These are phyloP conservation scores for Aegithalos caudatus DNA, from an alignment of 2,113 vertebrate species.

Conservation along the genomic window DNA sequence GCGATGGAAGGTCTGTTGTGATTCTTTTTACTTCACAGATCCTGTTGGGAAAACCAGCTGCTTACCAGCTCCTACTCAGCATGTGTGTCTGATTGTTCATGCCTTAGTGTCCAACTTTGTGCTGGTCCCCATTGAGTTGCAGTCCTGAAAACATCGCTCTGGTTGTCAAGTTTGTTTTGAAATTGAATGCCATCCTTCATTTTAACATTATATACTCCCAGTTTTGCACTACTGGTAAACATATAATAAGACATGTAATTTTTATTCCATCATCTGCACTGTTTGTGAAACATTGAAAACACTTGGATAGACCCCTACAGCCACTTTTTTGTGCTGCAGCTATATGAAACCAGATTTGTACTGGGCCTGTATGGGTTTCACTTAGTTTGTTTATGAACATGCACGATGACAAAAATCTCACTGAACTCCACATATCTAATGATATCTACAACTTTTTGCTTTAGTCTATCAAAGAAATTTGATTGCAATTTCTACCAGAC, in stretches of 20 bases:
- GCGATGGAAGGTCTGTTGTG: not conserved
- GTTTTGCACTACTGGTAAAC: not conserved
- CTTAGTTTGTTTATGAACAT: not conserved
- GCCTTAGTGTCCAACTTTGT: accelerated
- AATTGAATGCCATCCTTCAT: not conserved
- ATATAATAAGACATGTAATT: not conserved
- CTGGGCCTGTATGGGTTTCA: not conserved
- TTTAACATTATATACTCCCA: no score
- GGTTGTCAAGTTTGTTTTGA: not conserved
- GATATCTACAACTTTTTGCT: not conserved
- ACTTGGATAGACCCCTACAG: not conserved
- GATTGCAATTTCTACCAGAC: not conserved
- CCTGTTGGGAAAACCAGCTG: not conserved
- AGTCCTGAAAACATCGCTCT: not conserved
- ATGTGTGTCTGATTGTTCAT: not conserved
- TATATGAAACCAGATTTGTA: not conserved
- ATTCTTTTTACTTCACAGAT: not conserved
- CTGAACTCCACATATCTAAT: not conserved
- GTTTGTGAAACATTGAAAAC: not conserved
- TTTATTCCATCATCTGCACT: not conserved
- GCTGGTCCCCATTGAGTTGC: not conserved
- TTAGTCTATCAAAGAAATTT: not conserved
- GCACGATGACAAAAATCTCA: not conserved
- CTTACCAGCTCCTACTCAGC: not conserved
- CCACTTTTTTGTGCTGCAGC: not conserved